These are phyloP conservation scores for Pogoniulus pusillus DNA, from an alignment of 2,797 vertebrate species.

Conservation along the genomic window DNA sequence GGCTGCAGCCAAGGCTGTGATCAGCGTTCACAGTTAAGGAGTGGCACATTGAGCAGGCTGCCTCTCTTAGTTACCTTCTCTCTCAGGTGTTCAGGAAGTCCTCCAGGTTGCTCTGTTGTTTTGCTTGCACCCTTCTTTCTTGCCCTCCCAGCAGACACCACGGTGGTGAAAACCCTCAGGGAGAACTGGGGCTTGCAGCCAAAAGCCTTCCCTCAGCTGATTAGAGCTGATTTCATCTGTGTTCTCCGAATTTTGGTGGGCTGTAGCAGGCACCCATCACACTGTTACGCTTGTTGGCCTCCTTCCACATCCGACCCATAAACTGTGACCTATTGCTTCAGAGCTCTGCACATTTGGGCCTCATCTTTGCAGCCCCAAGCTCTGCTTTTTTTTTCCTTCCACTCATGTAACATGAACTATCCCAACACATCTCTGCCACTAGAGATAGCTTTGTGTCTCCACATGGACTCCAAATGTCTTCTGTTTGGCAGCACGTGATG, in stretches of 20 bases:
- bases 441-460: not conserved
- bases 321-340: not conserved
- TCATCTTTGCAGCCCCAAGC: not conserved
- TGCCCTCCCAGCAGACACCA: not conserved
- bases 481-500: not conserved
- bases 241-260: not conserved
- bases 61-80: not conserved
- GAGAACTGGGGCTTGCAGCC: not conserved
- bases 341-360: not conserved
- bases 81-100: not conserved
- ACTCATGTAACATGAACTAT: not conserved
- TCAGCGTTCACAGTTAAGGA: not conserved
- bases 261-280: not conserved
- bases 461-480: not conserved
- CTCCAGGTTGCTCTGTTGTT: not conserved
- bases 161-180: not conserved
- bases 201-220: not conserved
- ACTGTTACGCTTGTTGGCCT: fast-evolving
- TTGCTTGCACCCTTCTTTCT: not conserved
- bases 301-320: not conserved
- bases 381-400: not conserved
- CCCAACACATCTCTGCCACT: not conserved
- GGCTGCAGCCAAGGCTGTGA: not conserved
- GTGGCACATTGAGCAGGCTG: not conserved
- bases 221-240: not conserved